Conservation (phyloP, 2,888 invertebrate genomes). For the Lasioglossum morio region DNA sequence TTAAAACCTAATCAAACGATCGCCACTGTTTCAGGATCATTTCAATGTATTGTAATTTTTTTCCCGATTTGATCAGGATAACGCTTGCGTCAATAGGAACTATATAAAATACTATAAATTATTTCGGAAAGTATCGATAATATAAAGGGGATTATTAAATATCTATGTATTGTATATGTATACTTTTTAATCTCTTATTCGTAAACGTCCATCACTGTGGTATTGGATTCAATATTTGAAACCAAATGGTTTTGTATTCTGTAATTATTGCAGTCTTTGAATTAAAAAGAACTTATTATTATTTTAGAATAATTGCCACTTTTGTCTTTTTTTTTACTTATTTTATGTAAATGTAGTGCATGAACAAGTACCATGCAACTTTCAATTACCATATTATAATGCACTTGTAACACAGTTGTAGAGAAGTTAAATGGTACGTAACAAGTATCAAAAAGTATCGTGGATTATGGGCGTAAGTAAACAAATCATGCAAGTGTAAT, state of each 20-base stretch:
- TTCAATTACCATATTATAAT: slow-evolving; percentile 27
- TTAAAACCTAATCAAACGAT: slow-evolving; percentile 29
- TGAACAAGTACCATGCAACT: slow-evolving; percentile 43
- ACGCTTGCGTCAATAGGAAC: slow-evolving; percentile 39
- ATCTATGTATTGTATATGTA: not conserved
- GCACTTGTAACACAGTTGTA: slow-evolving; percentile 48
- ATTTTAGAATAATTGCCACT: slow-evolving; percentile 11
- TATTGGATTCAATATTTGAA: slow-evolving; percentile 10
- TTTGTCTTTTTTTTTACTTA: slow-evolving; percentile 20
- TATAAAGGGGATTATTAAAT: slow-evolving; percentile 12
- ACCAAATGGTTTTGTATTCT: slow-evolving; percentile 17
- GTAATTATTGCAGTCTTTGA: slow-evolving; percentile 29
- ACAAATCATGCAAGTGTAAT: slow-evolving; percentile 78
- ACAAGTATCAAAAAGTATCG: slow-evolving; percentile 32
- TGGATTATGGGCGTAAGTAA: slow-evolving; percentile 71
- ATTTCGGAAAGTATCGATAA: slow-evolving; percentile 22
- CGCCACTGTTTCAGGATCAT: slow-evolving; percentile 8
- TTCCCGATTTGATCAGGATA: slow-evolving; percentile 16
- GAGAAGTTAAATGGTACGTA: slow-evolving; percentile 20
- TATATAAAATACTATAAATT: slow-evolving; percentile 32
- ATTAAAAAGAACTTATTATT: slow-evolving; percentile 14
- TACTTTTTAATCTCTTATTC: slow-evolving; percentile 11
- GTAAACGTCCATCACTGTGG: slow-evolving; percentile 14
- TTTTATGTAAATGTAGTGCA: slow-evolving; percentile 33
- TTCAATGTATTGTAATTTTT: not conserved